Conservation (phyloP, 2,797 vertebrate genomes). For the Micropoecilia bifurca region DNA sequence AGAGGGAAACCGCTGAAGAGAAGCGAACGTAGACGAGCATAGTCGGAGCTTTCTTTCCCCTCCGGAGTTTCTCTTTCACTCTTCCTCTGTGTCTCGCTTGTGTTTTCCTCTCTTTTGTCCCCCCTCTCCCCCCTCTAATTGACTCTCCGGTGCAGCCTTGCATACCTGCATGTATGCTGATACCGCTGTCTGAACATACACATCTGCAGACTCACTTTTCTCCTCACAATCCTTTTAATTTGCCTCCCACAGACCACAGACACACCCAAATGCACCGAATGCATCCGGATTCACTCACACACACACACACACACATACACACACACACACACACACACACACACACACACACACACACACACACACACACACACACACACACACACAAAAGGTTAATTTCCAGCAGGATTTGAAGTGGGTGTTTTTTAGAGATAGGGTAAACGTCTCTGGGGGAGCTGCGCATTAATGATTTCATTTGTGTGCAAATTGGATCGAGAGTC, state of each 20-base stretch:
- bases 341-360: not conserved
- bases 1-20: constrained; percentile 57
- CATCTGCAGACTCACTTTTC: constrained; percentile 26
- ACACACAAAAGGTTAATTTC: constrained; percentile 68
- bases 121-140: constrained; percentile 43
- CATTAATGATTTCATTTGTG: constrained; percentile 87
- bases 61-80: constrained; percentile 60
- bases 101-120: constrained; percentile 69
- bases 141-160: constrained; percentile 61
- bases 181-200: constrained; percentile 45
- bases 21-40: constrained; percentile 58
- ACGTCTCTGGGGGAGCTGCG: constrained; percentile 70
- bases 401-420: constrained; percentile 66
- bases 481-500: constrained; percentile 84
- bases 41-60: constrained; percentile 64
- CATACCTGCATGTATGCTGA: constrained; percentile 68
- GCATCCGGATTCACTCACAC: constrained; percentile 39
- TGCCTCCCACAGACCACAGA: constrained; percentile 5
- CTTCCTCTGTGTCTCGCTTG: constrained; percentile 56
- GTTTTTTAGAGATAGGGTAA: constrained; percentile 80
- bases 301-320: not conserved
- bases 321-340: constrained; percentile 24
- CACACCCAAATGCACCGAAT: constrained; percentile 33
- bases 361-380: not conserved
- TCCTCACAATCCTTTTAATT: constrained; percentile 22